Percentiles rank a stretch among this genome's conserved stretches.
Conservation (phyloP, 1,140 invertebrate genomes). For the Pygmarrhopalites habei region DNA sequence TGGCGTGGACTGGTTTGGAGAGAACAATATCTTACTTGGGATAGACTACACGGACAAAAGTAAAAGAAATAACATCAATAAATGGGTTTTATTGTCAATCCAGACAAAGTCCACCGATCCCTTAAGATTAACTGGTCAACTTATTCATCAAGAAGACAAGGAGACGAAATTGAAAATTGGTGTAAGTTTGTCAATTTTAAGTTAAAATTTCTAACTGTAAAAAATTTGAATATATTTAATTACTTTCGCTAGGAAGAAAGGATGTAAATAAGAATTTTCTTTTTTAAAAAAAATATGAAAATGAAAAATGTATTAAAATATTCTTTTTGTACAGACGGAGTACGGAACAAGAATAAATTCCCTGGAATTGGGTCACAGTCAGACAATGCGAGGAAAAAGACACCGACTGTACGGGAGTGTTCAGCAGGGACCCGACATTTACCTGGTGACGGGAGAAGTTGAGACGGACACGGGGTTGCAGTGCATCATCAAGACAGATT, state of each 20-base stretch:
- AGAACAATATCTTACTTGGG: slow-evolving; percentile 10
- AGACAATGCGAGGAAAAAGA: slow-evolving; percentile 8
- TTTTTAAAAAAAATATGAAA: too few relatives aligned
- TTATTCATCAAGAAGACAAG: slow-evolving; percentile 27
- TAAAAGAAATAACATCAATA: slow-evolving; percentile 20
- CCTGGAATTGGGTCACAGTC: slow-evolving; percentile 24
- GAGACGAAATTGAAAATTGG: slow-evolving; percentile 24
- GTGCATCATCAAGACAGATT: slow-evolving; percentile 21
- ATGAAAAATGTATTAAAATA: too few relatives aligned
- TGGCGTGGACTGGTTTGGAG: slow-evolving; percentile 31
- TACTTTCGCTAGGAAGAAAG: too few relatives aligned
- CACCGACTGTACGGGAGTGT: slow-evolving; percentile 23
- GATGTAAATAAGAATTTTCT: too few relatives aligned
- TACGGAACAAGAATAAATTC: slow-evolving; percentile 18
- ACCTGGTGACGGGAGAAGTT: slow-evolving; percentile 23
- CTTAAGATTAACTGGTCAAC: slow-evolving; percentile 18
- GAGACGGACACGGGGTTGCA: slow-evolving; percentile 28
- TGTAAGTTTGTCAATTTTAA: slow-evolving; percentile 13
- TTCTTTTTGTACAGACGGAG: slow-evolving; percentile 23
- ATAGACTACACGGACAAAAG: slow-evolving; percentile 21
- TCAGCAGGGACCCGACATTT: slow-evolving; percentile 6
- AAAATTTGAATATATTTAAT: too few relatives aligned
- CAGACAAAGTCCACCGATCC: slow-evolving; percentile 15
- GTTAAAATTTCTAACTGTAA: too few relatives aligned
- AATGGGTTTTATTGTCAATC: slow-evolving; percentile 14